These are phyloP conservation scores for Hippocampus abdominalis DNA, from an alignment of 2,113 vertebrate species.

Conservation along the genomic window DNA sequence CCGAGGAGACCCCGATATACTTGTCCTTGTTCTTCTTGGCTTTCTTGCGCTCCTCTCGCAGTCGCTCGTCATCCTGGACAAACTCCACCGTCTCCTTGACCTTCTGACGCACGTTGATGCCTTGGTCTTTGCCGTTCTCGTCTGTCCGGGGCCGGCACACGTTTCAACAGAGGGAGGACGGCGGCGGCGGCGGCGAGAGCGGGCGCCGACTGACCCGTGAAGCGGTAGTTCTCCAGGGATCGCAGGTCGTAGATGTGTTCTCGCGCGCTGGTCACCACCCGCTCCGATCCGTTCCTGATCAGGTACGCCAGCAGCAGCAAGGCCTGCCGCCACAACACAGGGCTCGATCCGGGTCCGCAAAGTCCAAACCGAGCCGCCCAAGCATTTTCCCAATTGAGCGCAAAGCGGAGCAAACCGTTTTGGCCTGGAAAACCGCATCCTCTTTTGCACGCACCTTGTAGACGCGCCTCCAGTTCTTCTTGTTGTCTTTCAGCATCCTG, in stretches of 20 bases:
- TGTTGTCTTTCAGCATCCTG: conserved; percentile 98
- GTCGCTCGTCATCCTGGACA: conserved; percentile 91
- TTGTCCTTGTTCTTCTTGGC: conserved; percentile 99
- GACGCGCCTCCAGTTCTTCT: conserved; percentile 98
- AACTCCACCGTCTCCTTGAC: conserved; percentile 99
- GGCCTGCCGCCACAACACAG: conserved; percentile 71
- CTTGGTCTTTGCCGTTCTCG: conserved; percentile 96
- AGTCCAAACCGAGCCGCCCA: too few relatives aligned
- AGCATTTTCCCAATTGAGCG: too few relatives aligned
- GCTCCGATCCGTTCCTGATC: conserved; percentile 98
- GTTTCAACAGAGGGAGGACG: conserved; percentile 24
- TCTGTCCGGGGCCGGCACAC: conserved; percentile 69
- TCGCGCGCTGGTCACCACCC: conserved; percentile 97
- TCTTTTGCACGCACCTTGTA: conserved; percentile 82
- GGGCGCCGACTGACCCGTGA: conserved; percentile 55
- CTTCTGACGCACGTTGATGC: conserved; percentile 96
- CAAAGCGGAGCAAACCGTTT: too few relatives aligned
- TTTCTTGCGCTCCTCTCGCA: conserved; percentile 95
- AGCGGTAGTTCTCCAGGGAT: conserved; percentile 98
- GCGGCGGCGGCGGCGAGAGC: too few relatives aligned
- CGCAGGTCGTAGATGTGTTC: conserved; percentile 99
- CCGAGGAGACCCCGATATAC: conserved; percentile 94
- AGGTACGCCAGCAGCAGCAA: conserved; percentile 96
- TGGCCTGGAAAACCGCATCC: too few relatives aligned
- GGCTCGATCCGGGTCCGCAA: too few relatives aligned